These are phyloP conservation scores for Lasioglossum villosulum DNA, from an alignment of 2,888 invertebrate genomes.

Conservation along the genomic window DNA sequence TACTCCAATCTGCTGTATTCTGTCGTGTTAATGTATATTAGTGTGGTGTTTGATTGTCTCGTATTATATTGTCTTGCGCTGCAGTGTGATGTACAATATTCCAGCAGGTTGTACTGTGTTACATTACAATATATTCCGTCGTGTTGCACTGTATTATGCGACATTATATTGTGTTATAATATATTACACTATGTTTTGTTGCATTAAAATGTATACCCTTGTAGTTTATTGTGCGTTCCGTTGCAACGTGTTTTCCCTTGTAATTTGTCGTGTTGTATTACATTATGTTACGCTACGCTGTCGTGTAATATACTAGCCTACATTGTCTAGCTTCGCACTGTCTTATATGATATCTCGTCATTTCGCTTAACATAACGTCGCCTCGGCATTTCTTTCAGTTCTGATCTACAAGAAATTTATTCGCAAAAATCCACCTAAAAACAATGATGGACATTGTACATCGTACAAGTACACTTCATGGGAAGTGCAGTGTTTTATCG, in stretches of 20 bases:
- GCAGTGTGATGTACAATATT: not conserved
- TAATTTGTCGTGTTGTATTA: not conserved
- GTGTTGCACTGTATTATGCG: not conserved
- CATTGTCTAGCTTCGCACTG: not conserved
- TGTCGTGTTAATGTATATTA: not conserved
- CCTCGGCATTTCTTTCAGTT: not conserved
- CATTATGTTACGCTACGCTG: not conserved
- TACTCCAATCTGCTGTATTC: not conserved
- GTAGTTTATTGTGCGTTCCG: not conserved
- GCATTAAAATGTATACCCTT: not conserved
- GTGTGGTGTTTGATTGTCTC: not conserved
- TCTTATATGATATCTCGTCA: not conserved
- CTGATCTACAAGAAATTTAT: not conserved
- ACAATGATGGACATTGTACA: too few species aligned
- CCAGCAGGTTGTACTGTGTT: not conserved
- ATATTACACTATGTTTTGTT: not conserved
- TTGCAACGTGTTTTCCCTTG: not conserved
- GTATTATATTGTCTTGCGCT: not conserved
- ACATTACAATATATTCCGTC: not conserved
- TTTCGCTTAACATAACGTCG: not conserved
- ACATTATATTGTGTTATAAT: not conserved
- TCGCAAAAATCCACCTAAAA: not conserved
- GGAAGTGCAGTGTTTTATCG: too few species aligned
- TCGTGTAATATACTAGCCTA: not conserved
- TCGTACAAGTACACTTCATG: too few species aligned